Evolutionary conservation across 2,113 vertebrate genomes (phyloP).

Genomic region (Solenodon paradoxus): DNA sequence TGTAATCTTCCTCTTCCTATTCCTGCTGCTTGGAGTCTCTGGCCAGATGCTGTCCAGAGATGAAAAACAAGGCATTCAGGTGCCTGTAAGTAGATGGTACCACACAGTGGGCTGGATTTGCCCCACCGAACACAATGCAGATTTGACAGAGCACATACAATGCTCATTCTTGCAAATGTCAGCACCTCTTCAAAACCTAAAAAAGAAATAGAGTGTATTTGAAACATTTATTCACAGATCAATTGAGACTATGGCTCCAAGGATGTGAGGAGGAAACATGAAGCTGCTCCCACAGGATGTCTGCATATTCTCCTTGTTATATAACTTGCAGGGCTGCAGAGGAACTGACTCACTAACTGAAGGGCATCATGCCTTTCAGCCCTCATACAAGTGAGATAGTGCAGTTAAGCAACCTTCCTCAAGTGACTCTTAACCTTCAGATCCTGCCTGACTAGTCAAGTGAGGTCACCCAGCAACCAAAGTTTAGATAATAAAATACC

Average conservation of each 20-base stretch:
- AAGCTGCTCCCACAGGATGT: not conserved
- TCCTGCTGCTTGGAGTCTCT: not conserved
- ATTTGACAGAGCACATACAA: not conserved
- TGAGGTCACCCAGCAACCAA: not conserved
- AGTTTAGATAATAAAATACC: not conserved
- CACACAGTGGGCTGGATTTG: not conserved
- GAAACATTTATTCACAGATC: conserved; percentile 30
- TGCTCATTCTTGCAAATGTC: conserved; percentile 41
- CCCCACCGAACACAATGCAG: not conserved
- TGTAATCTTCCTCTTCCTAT: not conserved
- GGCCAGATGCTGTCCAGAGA: not conserved
- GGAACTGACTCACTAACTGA: too few species aligned
- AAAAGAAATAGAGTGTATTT: conserved; percentile 45
- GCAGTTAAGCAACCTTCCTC: not conserved
- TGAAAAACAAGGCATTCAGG: not conserved
- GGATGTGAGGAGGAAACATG: not conserved
- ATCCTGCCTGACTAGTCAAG: not conserved
- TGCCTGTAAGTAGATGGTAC: not conserved
- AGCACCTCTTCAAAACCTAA: conserved; percentile 1
- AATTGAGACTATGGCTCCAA: not conserved
- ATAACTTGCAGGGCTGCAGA: not conserved
- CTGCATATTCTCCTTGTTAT: not conserved
- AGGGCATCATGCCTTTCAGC: not conserved
- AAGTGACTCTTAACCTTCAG: not conserved
- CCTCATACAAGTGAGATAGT: not conserved